These are phyloP conservation scores for Ptychochromis oligacanthus DNA, from an alignment of 2,113 vertebrate species.

Conservation along the genomic window DNA sequence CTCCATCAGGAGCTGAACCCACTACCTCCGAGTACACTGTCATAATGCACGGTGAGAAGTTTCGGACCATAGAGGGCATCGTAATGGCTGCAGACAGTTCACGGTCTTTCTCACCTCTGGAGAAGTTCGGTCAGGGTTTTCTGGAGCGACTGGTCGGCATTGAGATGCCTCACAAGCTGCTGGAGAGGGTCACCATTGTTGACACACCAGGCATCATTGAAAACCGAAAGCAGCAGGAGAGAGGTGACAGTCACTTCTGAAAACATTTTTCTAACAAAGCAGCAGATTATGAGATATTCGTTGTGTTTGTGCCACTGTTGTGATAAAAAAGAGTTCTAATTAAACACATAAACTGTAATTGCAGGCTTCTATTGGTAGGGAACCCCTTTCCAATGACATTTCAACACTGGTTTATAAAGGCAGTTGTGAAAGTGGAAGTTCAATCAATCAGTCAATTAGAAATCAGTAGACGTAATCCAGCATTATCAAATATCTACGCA, in stretches of 20 bases:
- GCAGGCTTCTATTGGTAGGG: neutral
- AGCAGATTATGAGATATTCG: neutral
- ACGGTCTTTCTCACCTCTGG: slow-evolving; percentile 93
- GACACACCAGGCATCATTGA: slow-evolving; percentile 98
- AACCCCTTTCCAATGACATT: neutral
- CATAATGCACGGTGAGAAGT: slow-evolving; percentile 94
- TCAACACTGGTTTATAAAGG: neutral
- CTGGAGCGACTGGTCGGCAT: slow-evolving; percentile 95
- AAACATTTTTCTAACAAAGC: neutral
- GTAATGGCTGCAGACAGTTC: slow-evolving; percentile 98
- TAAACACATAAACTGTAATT: neutral
- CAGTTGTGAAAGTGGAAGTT: neutral
- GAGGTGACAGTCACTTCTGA: slow-evolving; percentile 80
- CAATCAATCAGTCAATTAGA: neutral
- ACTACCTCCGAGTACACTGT: slow-evolving; percentile 98
- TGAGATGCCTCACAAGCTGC: slow-evolving; percentile 94
- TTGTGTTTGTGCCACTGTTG: neutral
- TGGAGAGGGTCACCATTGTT: slow-evolving; percentile 94
- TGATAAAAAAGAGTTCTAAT: neutral
- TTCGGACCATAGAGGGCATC: slow-evolving; percentile 92
- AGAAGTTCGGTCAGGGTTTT: slow-evolving; percentile 98
- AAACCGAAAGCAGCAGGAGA: slow-evolving; percentile 98
- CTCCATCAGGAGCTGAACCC: slow-evolving; percentile 90
- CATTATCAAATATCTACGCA: neutral
- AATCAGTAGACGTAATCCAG: neutral